Conservation (phyloP, 2,888 invertebrate genomes). For the Calameuta filiformis region DNA sequence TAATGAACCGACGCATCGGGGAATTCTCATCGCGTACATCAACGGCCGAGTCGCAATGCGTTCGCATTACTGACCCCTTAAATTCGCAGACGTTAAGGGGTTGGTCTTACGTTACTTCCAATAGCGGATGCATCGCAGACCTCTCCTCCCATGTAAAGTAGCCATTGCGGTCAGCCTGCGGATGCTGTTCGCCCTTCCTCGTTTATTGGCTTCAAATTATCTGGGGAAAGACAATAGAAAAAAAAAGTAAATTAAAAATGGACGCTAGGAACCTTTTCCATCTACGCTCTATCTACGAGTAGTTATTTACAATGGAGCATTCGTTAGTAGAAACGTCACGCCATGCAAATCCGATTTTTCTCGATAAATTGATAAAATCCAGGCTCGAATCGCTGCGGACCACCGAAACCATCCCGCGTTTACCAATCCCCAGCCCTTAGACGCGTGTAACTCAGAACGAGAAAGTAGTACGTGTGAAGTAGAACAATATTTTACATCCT, state of each 20-base stretch:
- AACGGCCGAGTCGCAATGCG: slow-evolving; percentile 17
- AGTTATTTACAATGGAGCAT: slow-evolving; percentile 55
- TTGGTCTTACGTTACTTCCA: not conserved
- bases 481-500: not conserved
- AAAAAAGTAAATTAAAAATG: not conserved
- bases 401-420: not conserved
- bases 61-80: not conserved
- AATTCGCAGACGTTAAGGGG: not conserved
- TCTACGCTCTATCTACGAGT: slow-evolving; percentile 27
- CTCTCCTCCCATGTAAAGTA: not conserved
- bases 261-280: not conserved
- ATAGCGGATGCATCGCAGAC: not conserved
- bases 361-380: slow-evolving; percentile 53
- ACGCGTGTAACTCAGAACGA: not conserved
- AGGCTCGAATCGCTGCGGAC: slow-evolving; percentile 40
- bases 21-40: slow-evolving; percentile 30
- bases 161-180: not conserved
- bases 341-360: slow-evolving; percentile 48
- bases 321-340: slow-evolving; percentile 45
- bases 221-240: not conserved
- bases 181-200: not conserved
- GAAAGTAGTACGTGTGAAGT: not conserved
- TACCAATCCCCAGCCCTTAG: not conserved
- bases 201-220: not conserved
- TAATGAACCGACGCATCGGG: slow-evolving; percentile 55